These are phyloP conservation scores for Hydrotaea cyrtoneurina DNA, from an alignment of 2,888 invertebrate species.

Conservation along the genomic window DNA sequence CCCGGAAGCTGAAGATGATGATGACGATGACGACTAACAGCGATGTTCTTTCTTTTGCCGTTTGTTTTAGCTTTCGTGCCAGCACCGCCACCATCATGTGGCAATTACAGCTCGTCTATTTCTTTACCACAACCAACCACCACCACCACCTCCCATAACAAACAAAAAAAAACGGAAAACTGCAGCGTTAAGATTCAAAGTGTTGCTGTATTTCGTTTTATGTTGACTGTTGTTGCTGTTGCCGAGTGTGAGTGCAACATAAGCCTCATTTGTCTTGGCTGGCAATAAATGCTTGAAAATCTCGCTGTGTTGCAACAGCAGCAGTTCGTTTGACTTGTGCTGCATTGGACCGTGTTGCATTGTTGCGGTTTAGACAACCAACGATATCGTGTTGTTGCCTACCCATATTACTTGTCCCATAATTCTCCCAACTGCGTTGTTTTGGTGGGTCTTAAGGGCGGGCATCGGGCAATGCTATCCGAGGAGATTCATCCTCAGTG, in stretches of 20 bases:
- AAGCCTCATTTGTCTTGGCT: slow-evolving; percentile 20
- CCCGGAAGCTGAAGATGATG: slow-evolving; percentile 28
- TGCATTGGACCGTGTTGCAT: slow-evolving; percentile 11
- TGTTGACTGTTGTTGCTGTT: neutral
- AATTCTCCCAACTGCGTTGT: neutral
- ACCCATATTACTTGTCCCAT: slow-evolving; percentile 12
- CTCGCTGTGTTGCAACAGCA: slow-evolving; percentile 13
- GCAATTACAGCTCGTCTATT: slow-evolving; percentile 32
- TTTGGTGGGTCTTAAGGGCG: neutral
- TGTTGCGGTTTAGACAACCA: slow-evolving; percentile 17
- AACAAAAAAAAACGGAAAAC: too few relatives aligned
- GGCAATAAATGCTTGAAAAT: slow-evolving; percentile 4
- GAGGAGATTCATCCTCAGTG: neutral
- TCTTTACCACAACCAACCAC: slow-evolving; percentile 30
- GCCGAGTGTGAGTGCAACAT: neutral
- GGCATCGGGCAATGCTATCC: neutral
- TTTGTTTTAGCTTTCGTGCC: neutral
- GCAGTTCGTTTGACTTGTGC: slow-evolving; percentile 14
- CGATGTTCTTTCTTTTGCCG: neutral
- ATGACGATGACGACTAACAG: neutral
- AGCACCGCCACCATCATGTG: neutral
- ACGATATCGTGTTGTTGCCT: slow-evolving; percentile 13
- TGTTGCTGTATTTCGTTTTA: neutral
- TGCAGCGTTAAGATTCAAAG: slow-evolving; percentile 16
- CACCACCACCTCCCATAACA: slow-evolving; percentile 23